phyloP scores from a whole-genome alignment of 2,888 invertebrate species.

The Latrodectus hesperus region DNA sequence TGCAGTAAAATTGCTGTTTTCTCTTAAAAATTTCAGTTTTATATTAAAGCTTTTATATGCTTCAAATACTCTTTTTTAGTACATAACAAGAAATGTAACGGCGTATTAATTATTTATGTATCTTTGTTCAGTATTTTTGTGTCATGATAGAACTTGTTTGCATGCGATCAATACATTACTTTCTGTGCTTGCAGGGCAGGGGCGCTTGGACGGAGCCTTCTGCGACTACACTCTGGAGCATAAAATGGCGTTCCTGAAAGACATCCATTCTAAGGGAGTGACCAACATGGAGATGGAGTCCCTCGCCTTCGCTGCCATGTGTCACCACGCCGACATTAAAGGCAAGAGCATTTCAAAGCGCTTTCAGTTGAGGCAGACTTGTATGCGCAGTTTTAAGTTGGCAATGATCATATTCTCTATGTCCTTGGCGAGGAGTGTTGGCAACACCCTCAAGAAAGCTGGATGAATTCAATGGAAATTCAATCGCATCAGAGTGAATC shows the following conservation, averaged over 20 bases:
- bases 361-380: slow-evolving; percentile 91
- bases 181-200: slow-evolving; percentile 79
- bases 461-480: too few relatives aligned
- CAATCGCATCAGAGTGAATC: too few relatives aligned
- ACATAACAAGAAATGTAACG: too few relatives aligned
- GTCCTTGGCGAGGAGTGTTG: slow-evolving; percentile 93
- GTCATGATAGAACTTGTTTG: neutral
- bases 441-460: slow-evolving; percentile 84
- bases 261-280: slow-evolving; percentile 83
- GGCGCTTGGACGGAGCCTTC: slow-evolving; percentile 95
- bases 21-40: too few relatives aligned
- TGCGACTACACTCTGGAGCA: slow-evolving; percentile 94
- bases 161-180: neutral
- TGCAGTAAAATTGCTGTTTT: too few relatives aligned
- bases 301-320: slow-evolving; percentile 92
- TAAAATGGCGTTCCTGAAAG: slow-evolving; percentile 87
- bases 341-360: slow-evolving; percentile 75
- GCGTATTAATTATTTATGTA: too few relatives aligned
- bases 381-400: slow-evolving; percentile 92
- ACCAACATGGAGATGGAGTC: slow-evolving; percentile 99
- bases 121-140: too few relatives aligned
- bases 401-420: slow-evolving; percentile 94
- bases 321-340: slow-evolving; percentile 92
- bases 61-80: too few relatives aligned
- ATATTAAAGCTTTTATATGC: too few relatives aligned